Evolutionary conservation across 92 coral and sea anemone species (phyloP).

Genomic region (Micromussa lordhowensis): DNA sequence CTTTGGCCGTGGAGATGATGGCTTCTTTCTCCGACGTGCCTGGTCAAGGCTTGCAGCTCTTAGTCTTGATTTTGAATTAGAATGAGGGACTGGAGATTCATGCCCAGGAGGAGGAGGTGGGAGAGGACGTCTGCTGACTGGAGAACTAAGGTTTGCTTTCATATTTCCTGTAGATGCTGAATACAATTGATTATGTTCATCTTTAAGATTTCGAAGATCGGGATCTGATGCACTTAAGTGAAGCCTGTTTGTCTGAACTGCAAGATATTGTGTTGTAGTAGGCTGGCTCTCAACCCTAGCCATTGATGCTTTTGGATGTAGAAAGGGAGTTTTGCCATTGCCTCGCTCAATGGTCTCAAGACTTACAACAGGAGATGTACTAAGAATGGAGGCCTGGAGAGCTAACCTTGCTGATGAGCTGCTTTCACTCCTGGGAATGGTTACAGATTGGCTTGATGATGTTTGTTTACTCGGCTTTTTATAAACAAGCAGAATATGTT

Average conservation of each 20-base stretch:
- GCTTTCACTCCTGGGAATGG: conserved; percentile 17
- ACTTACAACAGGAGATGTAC: conserved; percentile 73
- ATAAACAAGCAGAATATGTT: conserved; percentile 79
- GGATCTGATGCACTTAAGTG: conserved; percentile 74
- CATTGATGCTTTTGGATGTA: conserved; percentile 9
- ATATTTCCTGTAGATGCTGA: conserved; percentile 1
- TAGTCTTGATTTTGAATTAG: conserved; percentile 18
- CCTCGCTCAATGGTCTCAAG: conserved; percentile 12
- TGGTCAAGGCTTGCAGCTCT: conserved; percentile 15
- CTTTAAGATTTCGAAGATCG: conserved; percentile 23
- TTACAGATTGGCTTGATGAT: conserved; percentile 31
- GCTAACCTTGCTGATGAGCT: conserved; percentile 60
- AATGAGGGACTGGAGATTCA: not conserved
- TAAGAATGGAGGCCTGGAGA: conserved; percentile 63
- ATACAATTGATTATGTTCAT: not conserved
- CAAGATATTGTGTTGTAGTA: conserved; percentile 10
- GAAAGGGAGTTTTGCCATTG: not conserved
- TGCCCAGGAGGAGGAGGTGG: conserved; percentile 73
- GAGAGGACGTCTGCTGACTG: conserved; percentile 65
- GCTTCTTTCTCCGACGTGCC: conserved; percentile 23
- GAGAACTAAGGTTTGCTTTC: not conserved
- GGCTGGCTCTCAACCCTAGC: conserved; percentile 42
- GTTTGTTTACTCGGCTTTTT: conserved; percentile 43
- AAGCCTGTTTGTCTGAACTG: conserved; percentile 41
- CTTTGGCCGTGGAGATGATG: conserved; percentile 8